Evolutionary conservation across 2,888 invertebrate species (phyloP), one percentile per base, ranked within the genome.

Genomic region (Pandemis heparana): DNA sequence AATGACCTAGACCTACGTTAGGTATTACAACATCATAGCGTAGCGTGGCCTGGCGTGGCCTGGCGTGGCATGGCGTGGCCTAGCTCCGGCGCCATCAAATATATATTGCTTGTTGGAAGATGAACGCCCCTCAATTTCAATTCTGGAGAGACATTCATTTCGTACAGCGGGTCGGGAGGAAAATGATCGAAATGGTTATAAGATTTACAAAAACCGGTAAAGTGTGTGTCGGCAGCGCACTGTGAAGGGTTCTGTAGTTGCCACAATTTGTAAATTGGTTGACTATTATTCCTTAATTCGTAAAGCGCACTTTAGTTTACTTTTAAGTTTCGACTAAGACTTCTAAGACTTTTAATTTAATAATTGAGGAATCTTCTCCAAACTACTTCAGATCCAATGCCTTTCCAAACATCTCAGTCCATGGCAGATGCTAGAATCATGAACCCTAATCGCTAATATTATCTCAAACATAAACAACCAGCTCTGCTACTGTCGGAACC

Each of bases 121-220:
- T 7, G 56, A 23, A 56, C 56, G 56, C 23, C 23, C 56, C 56
- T 23, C 56, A 12, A 56, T 23, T 56, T 56, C 23, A 56, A 56
- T 56, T 56, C 56, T 12, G 23, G 23, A 23, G 56, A 56, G 48
- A 23, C 56, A 23, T 56, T 56, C 56, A 23, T 23, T 23, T 2
- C 23, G 56, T 5, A 56, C 7, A 6, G 4, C 14, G 48, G n/a
- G 48, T 46, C 43, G 48, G 48, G 48, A n/a, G 48, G n/a, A 6
- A 48, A 48, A 48, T 48, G 48, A 48, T 48, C 48, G n/a, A n/a
- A 53, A 53, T 18, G 18, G 51, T n/a, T 48, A n/a, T 8, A 14
- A 48, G n/a, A 48, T 48, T 14, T 48, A 14, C 48, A 48, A 7
- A 8, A 48, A n/a, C 23, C 23, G 23, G 23, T 32, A 32, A 32